Base-by-base conservation (phyloP, 2,888 invertebrate genomes). In the Slavum lentiscoides region DNA sequence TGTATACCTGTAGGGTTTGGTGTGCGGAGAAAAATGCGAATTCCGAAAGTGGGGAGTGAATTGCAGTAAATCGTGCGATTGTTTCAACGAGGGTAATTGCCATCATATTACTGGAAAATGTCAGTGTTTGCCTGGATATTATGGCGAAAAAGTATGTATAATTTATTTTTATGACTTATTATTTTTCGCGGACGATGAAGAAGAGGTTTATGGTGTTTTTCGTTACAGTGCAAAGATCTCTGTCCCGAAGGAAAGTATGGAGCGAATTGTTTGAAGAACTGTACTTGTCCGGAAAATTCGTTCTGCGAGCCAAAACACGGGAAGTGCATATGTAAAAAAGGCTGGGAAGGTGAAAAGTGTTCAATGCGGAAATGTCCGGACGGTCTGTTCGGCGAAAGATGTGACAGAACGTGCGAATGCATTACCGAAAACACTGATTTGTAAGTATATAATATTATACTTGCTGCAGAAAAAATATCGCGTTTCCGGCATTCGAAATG, bases 101-200 rank as follows among this genome's bases (percentile, higher is more conserved):
- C 90, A 94, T 85, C 91, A 91, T 84, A 92, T 91, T 91, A 92
- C 91, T 15, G 95, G 95, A 0, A 89, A 89, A 82, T 95, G 95
- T 85, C 88, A 90, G 23, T 96, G 96, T 86, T 89, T 91, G 84
- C 88, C 93, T 30, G 96, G 96, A 1, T 96, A 94, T 94, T 92
- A 91, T 85, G 95, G 95, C 43, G 89, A 89, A 77, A 89, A 82
- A 66, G 82, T 82, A 82, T 30, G 4, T 30, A 30, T 30, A 30
- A n/a, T n/a, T n/a, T n/a, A n/a, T 39, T 19, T 39, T 70, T 53
- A 21, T 13, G 23, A 7, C 39, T 39, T 39, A 58, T 6, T 13
- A 8, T 53, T 15, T 23, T 4, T 30, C 15, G 15, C 8, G 23
- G 53, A 64, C 1, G 49, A 30, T 62, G 43, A 74, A n/a, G n/a